A percentile compares a stretch with the other conserved stretches of the same genome.
Conservation (phyloP, 1,140 invertebrate genomes). For the Temnothorax longispinosus region DNA sequence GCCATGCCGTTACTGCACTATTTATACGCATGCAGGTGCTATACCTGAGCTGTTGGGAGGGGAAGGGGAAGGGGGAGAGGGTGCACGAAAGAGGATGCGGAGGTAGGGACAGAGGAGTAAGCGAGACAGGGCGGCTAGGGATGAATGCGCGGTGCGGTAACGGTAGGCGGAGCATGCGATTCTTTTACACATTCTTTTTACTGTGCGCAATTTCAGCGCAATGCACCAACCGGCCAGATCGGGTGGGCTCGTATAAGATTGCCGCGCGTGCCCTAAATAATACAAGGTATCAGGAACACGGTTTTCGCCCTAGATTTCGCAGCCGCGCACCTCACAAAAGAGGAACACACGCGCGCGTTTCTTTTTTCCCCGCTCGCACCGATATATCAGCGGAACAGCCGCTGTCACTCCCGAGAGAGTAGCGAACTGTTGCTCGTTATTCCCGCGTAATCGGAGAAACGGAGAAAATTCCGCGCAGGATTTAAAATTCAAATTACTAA, state of each 20-base stretch:
- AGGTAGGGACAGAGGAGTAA: neutral
- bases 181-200: slow-evolving; percentile 49
- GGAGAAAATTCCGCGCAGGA: neutral
- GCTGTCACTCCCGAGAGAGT: neutral
- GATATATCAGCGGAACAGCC: neutral
- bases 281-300: slow-evolving; percentile 27
- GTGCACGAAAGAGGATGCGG: neutral
- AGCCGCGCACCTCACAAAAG: neutral
- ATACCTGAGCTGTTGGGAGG: neutral
- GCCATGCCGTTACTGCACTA: slow-evolving; percentile 10
- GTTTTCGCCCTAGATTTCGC: slow-evolving; percentile 3
- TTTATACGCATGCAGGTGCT: slow-evolving; percentile 16
- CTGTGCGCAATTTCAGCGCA: slow-evolving; percentile 67
- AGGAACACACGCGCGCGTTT: neutral
- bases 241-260: slow-evolving; percentile 62
- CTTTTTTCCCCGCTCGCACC: neutral
- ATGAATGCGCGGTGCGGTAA: slow-evolving; percentile 1
- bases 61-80: no score
- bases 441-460: neutral
- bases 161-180: slow-evolving; percentile 40
- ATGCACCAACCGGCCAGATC: slow-evolving; percentile 58
- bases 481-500: slow-evolving; percentile 44
- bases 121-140: neutral
- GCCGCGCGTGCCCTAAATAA: slow-evolving; percentile 57
- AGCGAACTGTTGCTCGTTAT: slow-evolving; percentile 40